These are phyloP conservation scores for Pavo muticus DNA, from an alignment of 2,113 vertebrate genomes.

Conservation along the genomic window DNA sequence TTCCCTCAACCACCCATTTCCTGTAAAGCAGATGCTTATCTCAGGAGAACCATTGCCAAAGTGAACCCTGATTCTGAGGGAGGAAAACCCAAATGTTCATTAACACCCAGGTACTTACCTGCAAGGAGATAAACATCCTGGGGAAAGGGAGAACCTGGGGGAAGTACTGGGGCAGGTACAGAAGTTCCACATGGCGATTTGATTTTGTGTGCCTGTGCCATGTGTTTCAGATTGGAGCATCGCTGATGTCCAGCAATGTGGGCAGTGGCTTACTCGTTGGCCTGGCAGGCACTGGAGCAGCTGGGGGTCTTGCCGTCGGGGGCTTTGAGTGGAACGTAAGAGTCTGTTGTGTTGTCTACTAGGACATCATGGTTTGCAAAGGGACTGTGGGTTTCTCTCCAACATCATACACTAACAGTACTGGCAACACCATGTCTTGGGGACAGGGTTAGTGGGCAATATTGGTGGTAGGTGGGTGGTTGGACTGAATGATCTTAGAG, in stretches of 20 bases:
- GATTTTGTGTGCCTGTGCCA: neutral
- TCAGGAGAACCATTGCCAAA: neutral
- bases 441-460: too few relatives aligned
- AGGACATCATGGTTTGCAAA: neutral
- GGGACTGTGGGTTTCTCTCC: neutral
- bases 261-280: slow-evolving; percentile 94
- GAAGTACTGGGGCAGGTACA: neutral
- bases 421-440: neutral
- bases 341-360: neutral
- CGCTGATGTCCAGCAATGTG: slow-evolving; percentile 96
- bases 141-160: neutral
- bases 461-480: too few relatives aligned
- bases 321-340: slow-evolving; percentile 96
- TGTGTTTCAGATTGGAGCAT: slow-evolving; percentile 90
- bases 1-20: neutral
- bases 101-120: neutral
- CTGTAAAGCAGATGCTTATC: fast-evolving
- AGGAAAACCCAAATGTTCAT: fast-evolving
- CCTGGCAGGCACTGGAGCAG: slow-evolving; percentile 92
- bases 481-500: too few relatives aligned
- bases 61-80: neutral
- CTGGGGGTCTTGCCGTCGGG: slow-evolving; percentile 91
- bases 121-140: neutral
- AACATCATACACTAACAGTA: neutral
- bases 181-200: neutral